Evolutionary conservation across 1,140 invertebrate genomes (phyloP).

Genomic region (Drosophila arawakana): DNA sequence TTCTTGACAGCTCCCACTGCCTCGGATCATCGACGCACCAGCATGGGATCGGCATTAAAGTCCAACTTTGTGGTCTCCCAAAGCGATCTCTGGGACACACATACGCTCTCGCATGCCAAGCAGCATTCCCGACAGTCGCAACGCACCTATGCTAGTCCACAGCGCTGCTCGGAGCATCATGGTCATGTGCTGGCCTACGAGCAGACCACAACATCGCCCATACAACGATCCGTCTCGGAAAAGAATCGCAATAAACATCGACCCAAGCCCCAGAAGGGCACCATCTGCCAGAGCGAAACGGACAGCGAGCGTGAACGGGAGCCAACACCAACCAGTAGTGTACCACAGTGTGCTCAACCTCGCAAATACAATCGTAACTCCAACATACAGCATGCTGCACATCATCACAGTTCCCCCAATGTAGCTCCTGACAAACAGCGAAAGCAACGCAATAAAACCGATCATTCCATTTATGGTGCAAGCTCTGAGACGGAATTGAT

Average conservation of each 20-base stretch:
- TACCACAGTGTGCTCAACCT: constrained; percentile 66
- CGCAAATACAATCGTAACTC: constrained; percentile 73
- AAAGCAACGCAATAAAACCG: constrained; percentile 77
- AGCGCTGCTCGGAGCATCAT: constrained; percentile 81
- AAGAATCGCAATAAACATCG: constrained; percentile 85
- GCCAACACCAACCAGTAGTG: constrained; percentile 62
- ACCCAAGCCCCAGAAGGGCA: constrained; percentile 85
- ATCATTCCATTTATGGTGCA: constrained; percentile 88
- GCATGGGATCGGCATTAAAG: constrained; percentile 84
- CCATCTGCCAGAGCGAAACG: constrained; percentile 85
- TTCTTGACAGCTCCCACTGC: constrained; percentile 66
- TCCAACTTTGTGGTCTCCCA: constrained; percentile 87
- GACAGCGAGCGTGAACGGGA: constrained; percentile 85
- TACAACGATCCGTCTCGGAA: constrained; percentile 87
- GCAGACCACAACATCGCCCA: constrained; percentile 84
- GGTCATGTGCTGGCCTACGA: constrained; percentile 77
- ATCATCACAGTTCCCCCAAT: constrained; percentile 83
- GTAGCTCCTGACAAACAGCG: constrained; percentile 81
- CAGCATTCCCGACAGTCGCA: constrained; percentile 85
- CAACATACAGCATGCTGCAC: constrained; percentile 80
- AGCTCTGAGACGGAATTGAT: constrained; percentile 93
- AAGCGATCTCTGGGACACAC: constrained; percentile 88
- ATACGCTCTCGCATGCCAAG: constrained; percentile 87
- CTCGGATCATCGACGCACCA: constrained; percentile 76
- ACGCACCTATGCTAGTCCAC: constrained; percentile 78